These are phyloP conservation scores for Oreochromis tanganicae DNA, from an alignment of 2,113 vertebrate species.

Conservation along the genomic window DNA sequence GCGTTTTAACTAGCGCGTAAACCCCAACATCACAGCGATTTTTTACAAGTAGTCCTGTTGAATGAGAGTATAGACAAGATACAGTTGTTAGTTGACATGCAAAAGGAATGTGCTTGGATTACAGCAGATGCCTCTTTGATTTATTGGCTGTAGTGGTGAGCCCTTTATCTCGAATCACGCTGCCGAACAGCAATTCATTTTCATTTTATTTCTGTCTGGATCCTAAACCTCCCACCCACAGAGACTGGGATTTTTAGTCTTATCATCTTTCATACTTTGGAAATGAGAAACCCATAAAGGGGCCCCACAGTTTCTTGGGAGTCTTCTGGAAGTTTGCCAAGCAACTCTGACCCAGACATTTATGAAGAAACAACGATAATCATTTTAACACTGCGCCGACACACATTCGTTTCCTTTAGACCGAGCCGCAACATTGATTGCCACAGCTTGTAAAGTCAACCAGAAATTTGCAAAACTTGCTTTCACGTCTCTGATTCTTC, in stretches of 20 bases:
- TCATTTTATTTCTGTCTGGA: conserved; percentile 61
- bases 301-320: conserved; percentile 23
- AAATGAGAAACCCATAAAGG: conserved; percentile 46
- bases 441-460: not conserved
- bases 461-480: not conserved
- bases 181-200: conserved; percentile 50
- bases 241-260: conserved; percentile 40
- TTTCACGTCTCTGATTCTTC: conserved; percentile 8
- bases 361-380: conserved; percentile 13
- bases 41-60: conserved; percentile 25
- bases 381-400: not conserved
- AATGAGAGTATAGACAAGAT: conserved; percentile 45
- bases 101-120: conserved; percentile 59
- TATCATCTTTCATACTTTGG: conserved; percentile 58
- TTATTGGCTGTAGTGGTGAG: conserved; percentile 36
- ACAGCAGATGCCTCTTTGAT: conserved; percentile 54
- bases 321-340: conserved; percentile 40
- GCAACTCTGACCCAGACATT: conserved; percentile 34
- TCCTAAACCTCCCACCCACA: conserved; percentile 44
- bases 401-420: not conserved
- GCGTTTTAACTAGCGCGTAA: not conserved
- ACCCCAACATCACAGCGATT: not conserved
- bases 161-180: conserved; percentile 55
- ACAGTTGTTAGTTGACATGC: conserved; percentile 64
- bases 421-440: not conserved